phyloP scores from a whole-genome alignment of 1,140 invertebrate species.

The Vanessa atalanta region DNA sequence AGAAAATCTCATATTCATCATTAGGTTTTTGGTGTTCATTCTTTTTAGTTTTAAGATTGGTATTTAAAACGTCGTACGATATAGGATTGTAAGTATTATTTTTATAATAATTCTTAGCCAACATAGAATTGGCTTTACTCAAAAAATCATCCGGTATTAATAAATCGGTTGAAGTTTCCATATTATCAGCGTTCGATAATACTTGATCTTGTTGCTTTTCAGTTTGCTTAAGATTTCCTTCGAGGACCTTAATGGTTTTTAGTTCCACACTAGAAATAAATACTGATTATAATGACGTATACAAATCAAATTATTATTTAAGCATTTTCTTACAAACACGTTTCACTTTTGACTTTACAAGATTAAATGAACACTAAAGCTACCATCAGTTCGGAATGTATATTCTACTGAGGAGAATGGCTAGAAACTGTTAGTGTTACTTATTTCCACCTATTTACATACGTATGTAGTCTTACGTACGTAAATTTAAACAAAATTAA shows the following conservation, averaged over 20 bases:
- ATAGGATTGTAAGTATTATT: constrained; percentile 25
- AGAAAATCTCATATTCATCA: constrained; percentile 60
- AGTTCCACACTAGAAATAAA: constrained; percentile 54
- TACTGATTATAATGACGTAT: too few species aligned
- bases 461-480: too few species aligned
- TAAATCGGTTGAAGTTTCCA: constrained; percentile 12
- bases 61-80: constrained; percentile 28
- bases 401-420: too few species aligned
- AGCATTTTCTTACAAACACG: too few species aligned
- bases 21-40: constrained; percentile 11
- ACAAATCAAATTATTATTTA: too few species aligned
- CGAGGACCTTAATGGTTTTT: constrained; percentile 53
- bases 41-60: constrained; percentile 28
- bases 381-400: too few species aligned
- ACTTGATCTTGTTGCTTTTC: constrained; percentile 3
- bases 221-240: neutral
- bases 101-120: constrained; percentile 27
- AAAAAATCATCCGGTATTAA: neutral
- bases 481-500: too few species aligned
- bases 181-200: constrained; percentile 26
- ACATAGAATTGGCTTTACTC: neutral
- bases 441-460: too few species aligned
- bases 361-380: too few species aligned
- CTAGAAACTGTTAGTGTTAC: too few species aligned
- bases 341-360: too few species aligned